Base-by-base conservation (phyloP, 2,113 vertebrate species). In the Gallinago jamesoni region DNA sequence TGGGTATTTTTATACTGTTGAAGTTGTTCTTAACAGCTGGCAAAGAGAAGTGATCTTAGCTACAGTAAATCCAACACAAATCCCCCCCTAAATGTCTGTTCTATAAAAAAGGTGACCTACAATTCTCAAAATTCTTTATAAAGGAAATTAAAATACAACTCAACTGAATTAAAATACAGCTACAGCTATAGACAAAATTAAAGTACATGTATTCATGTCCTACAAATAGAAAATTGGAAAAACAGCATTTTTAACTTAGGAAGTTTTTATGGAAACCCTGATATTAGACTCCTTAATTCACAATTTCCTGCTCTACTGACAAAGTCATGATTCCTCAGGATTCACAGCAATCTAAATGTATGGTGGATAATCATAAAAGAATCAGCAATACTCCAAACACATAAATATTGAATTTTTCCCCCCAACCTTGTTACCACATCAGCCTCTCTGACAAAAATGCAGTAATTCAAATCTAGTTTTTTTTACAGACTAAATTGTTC, bases 51-150 rank as follows among this genome's bases (percentile, higher is more conserved):
- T 64, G 89, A 48, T 5, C 52, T 59, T 62, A 89, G 70, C 19
- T 76, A 41, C 43, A 91, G 57, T 79, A 96, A 95, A 94, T 77
- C 47, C 45, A 93, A 48, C 39, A 84, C 52, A 87, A 84, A 84
- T 41, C 53, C 53, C 35, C 90, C 56, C 80, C 67, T 68, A 81
- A 87, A 13, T 64, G 74, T 16, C 73, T 60, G 37, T 56, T 63
- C 57, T n/a, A 24, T 18, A 77, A 69, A 84, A 63, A 72, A 45
- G 41, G 11, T 83, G 27, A 59, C 22, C 25, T 74, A 39, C 11
- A 41, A 63, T 62, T 91, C 50, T 83, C 56, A 78, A 55, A 88
- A 39, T 84, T 48, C 12, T 53, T 83, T 41, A 37, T 43, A 68
- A 88, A 86, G 72, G 47, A 93, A 88, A 90, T 83, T 33, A 77